A percentile compares a stretch with the other conserved stretches of the same genome.
Conservation (phyloP, 2,113 vertebrate genomes). For the Percina caprodes region DNA sequence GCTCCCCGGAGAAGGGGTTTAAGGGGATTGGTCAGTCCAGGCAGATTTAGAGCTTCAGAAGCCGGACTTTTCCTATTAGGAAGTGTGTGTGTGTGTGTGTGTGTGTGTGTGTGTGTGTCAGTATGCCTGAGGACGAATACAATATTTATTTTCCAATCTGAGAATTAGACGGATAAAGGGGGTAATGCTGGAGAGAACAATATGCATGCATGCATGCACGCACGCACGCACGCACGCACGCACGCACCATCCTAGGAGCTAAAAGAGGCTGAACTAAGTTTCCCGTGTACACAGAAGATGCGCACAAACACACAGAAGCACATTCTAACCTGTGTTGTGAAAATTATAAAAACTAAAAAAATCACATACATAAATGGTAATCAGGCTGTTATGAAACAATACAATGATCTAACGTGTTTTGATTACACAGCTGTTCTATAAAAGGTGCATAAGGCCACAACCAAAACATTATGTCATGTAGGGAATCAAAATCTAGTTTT, state of each 20-base stretch:
- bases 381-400: slow-evolving; percentile 32
- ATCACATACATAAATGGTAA: slow-evolving; percentile 4
- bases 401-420: slow-evolving; percentile 19
- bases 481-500: neutral
- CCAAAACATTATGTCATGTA: neutral
- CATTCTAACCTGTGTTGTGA: slow-evolving; percentile 1
- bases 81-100: slow-evolving; percentile 20
- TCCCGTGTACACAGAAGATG: neutral
- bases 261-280: neutral
- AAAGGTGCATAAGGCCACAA: neutral
- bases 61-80: slow-evolving; percentile 52
- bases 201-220: too few species aligned
- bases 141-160: slow-evolving; percentile 44
- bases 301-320: neutral
- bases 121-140: slow-evolving; percentile 31
- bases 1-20: neutral
- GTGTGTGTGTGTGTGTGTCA: slow-evolving; percentile 22
- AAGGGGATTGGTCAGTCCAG: slow-evolving; percentile 35
- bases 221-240: too few species aligned
- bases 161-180: slow-evolving; percentile 63
- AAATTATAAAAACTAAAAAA: slow-evolving; percentile 34
- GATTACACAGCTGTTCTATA: slow-evolving; percentile 1
- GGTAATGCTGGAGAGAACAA: slow-evolving; percentile 56
- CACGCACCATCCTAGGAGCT: slow-evolving; percentile 17
- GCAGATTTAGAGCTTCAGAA: neutral